These are phyloP conservation scores for Fratercula arctica DNA, from an alignment of 2,797 vertebrate species.

Conservation along the genomic window DNA sequence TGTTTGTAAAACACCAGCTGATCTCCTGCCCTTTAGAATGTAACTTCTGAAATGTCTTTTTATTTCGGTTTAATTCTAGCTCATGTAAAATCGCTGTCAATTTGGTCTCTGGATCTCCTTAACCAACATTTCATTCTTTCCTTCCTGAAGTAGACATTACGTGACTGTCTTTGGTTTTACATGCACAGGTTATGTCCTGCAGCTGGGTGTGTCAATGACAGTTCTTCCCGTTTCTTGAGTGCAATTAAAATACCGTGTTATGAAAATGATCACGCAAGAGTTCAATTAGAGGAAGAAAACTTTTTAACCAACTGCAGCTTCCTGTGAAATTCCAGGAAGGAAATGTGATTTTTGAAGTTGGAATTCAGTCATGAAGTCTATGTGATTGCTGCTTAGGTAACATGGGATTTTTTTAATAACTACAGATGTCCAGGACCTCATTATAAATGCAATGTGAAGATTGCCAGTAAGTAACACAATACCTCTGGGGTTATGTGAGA, in stretches of 20 bases:
- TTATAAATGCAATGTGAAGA: background rate
- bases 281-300: background rate
- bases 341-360: slow-evolving; percentile 10
- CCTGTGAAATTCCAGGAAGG: slow-evolving; percentile 36
- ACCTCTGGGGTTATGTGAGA: background rate
- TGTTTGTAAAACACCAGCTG: background rate
- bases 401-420: background rate
- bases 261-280: background rate
- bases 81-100: background rate
- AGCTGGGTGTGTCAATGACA: background rate
- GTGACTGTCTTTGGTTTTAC: background rate
- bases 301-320: background rate
- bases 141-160: background rate
- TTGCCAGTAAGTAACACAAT: background rate
- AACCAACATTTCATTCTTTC: background rate
- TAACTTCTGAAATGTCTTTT: background rate
- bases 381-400: background rate
- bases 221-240: background rate
- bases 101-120: background rate
- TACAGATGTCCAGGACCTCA: background rate
- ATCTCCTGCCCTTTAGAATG: background rate
- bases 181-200: background rate
- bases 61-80: background rate
- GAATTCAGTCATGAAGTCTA: background rate
- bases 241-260: slow-evolving; percentile 16